A percentile compares a stretch with the other conserved stretches of the same genome.
Conservation (phyloP, 2,888 invertebrate species). For the Caenorhabditis japonica region DNA sequence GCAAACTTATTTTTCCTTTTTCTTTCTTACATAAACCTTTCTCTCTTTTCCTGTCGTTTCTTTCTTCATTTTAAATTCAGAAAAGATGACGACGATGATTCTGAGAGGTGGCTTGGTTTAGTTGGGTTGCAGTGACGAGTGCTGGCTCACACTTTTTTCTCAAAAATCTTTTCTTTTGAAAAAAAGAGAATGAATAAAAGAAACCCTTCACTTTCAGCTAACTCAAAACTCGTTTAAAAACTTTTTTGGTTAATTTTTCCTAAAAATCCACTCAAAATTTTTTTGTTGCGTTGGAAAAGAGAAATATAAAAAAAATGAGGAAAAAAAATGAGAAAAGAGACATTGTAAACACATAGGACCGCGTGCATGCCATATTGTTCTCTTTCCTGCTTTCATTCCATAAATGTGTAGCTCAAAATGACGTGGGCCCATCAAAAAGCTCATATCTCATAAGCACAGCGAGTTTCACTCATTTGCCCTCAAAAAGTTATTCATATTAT, state of each 20-base stretch:
- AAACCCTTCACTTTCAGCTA: too few species aligned
- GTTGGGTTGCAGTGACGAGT: not conserved
- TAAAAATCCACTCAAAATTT: not conserved
- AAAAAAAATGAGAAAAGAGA: not conserved
- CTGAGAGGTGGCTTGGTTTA: slow-evolving; percentile 25
- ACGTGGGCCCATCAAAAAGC: too few species aligned
- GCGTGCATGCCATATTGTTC: too few species aligned
- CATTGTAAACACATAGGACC: not conserved
- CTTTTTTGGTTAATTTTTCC: too few species aligned
- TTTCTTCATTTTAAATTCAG: slow-evolving; percentile 45
- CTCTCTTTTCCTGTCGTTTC: not conserved
- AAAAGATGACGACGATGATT: slow-evolving; percentile 51
- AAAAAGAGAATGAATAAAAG: too few species aligned
- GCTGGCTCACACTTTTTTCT: not conserved
- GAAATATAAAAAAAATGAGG: too few species aligned
- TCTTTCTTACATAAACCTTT: not conserved
- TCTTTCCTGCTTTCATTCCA: too few species aligned
- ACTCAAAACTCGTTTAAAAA: too few species aligned
- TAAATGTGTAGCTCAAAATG: too few species aligned
- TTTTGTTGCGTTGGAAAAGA: not conserved
- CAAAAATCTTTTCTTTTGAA: not conserved
- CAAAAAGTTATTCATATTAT: too few species aligned
- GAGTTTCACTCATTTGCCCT: too few species aligned
- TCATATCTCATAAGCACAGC: too few species aligned
- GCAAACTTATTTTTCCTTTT: not conserved